Evolutionary conservation across 2,888 invertebrate genomes (phyloP).

Genomic region (Furcula furcula): DNA sequence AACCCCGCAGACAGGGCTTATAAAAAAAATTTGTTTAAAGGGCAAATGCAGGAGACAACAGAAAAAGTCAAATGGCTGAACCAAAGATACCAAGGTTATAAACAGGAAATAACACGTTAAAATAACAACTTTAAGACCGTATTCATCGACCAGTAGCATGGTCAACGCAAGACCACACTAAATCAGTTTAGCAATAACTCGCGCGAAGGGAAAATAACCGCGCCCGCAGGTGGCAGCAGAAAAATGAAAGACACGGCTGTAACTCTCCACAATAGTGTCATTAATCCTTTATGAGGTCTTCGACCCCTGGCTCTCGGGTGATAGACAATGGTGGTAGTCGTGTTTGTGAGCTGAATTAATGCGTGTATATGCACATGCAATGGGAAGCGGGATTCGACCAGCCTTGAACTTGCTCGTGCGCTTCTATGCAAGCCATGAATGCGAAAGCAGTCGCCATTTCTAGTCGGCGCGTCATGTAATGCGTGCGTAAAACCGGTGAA

Average conservation of each 20-base stretch:
- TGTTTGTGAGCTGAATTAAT: constrained; percentile 76
- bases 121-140: too few species aligned
- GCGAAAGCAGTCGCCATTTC: constrained; percentile 69
- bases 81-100: too few species aligned
- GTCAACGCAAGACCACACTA: not conserved
- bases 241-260: constrained; percentile 55
- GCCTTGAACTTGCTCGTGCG: constrained; percentile 77
- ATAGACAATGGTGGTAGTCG: constrained; percentile 79
- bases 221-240: constrained; percentile 50
- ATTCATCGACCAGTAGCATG: not conserved
- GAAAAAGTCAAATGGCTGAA: too few species aligned
- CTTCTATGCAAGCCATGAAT: constrained; percentile 61
- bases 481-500: constrained; percentile 33
- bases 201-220: constrained; percentile 23
- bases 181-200: constrained; percentile 22
- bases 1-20: too few species aligned
- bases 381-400: constrained; percentile 71
- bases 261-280: constrained; percentile 68
- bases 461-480: constrained; percentile 57
- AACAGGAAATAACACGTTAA: too few species aligned
- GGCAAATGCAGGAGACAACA: too few species aligned
- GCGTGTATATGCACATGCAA: constrained; percentile 70
- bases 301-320: constrained; percentile 63
- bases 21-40: too few species aligned
- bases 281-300: constrained; percentile 76